These are phyloP conservation scores for Arothron firmamentum DNA, from an alignment of 2,113 vertebrate genomes.

Conservation along the genomic window DNA sequence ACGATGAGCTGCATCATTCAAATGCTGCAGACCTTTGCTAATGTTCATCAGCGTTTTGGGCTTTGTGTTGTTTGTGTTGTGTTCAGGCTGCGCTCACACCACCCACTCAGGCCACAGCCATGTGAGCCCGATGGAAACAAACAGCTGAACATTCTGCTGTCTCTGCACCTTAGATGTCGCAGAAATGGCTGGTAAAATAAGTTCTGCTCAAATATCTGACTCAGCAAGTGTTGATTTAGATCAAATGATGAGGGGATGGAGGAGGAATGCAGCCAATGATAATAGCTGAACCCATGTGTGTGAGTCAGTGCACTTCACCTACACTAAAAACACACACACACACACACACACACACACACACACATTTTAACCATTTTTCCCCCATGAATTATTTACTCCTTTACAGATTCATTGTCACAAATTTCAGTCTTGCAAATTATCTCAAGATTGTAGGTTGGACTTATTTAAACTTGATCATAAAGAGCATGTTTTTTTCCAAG, in stretches of 20 bases:
- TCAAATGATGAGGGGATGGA: not conserved
- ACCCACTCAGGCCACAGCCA: slow-evolving; percentile 27
- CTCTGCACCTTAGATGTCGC: slow-evolving; percentile 12
- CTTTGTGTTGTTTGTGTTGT: slow-evolving; percentile 48
- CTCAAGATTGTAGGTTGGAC: too few relatives aligned
- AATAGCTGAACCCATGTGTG: slow-evolving; percentile 26
- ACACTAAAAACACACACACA: slow-evolving; percentile 21
- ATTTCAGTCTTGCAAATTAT: too few relatives aligned
- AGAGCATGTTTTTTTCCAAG: too few relatives aligned
- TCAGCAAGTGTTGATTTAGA: not conserved
- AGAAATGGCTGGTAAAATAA: not conserved
- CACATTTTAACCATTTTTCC: not conserved
- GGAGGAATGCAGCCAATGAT: slow-evolving; percentile 18
- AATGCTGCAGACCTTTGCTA: slow-evolving; percentile 39
- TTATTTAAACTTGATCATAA: too few relatives aligned
- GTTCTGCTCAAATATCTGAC: not conserved
- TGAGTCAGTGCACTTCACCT: slow-evolving; percentile 32
- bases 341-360: slow-evolving; percentile 19
- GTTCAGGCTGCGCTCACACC: slow-evolving; percentile 34
- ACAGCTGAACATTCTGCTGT: slow-evolving; percentile 7
- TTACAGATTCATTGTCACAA: too few relatives aligned
- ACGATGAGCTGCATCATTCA: slow-evolving; percentile 24
- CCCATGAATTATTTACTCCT: too few relatives aligned
- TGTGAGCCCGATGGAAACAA: slow-evolving; percentile 32
- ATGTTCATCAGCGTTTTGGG: slow-evolving; percentile 40